Conservation (phyloP, 2,888 invertebrate genomes). For the Drosophila tanythrix region DNA sequence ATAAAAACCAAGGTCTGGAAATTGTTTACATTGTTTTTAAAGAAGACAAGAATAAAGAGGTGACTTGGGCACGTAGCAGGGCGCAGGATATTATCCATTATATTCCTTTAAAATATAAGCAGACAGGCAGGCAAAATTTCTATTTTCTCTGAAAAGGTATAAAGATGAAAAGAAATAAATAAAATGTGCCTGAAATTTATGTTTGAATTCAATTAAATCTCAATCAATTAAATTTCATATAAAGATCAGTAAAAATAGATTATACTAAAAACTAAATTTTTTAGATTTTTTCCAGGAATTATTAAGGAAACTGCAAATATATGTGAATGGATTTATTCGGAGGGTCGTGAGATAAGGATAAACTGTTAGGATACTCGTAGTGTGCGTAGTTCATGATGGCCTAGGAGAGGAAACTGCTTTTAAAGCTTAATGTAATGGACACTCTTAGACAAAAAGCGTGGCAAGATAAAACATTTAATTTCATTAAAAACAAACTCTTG, state of each 20-base stretch:
- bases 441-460: neutral
- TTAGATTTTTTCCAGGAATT: too few species aligned
- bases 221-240: too few species aligned
- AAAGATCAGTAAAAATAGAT: too few species aligned
- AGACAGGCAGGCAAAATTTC: neutral
- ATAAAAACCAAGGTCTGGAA: neutral
- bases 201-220: neutral
- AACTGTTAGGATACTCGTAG: neutral
- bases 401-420: neutral
- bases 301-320: too few species aligned
- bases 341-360: neutral
- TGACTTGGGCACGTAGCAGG: neutral
- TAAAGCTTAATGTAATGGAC: neutral
- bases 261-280: too few species aligned
- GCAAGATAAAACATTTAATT: neutral
- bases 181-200: neutral
- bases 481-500: neutral
- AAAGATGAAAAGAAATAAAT: neutral
- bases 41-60: neutral
- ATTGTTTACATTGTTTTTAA: neutral
- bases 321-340: neutral
- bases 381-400: neutral
- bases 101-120: neutral
- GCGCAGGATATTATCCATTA: rapidly evolving
- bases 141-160: neutral